Conservation (phyloP, 2,797 vertebrate genomes). For the Sus cebifrons region DNA sequence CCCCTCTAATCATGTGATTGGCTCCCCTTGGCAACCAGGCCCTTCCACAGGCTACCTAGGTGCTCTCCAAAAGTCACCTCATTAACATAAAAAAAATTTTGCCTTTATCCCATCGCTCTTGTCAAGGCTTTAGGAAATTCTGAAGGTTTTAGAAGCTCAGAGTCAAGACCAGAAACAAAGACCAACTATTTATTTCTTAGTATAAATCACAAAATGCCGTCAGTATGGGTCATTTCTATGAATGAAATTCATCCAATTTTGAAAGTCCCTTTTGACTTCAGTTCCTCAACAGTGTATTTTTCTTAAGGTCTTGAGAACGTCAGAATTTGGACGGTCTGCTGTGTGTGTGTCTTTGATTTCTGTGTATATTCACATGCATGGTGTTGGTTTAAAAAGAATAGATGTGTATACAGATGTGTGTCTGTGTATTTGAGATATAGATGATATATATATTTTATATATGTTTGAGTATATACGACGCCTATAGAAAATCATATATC, state of each 20-base stretch:
- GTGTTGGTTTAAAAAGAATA: background rate
- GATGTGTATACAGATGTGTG: background rate
- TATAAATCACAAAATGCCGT: background rate
- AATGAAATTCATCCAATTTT: background rate
- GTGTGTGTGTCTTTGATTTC: background rate
- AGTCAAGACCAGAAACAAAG: background rate
- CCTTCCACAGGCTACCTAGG: background rate
- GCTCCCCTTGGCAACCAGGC: background rate
- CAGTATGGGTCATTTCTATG: background rate
- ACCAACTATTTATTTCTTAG: background rate
- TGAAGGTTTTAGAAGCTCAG: background rate
- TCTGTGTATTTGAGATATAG: background rate
- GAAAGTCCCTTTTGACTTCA: conserved; percentile 32
- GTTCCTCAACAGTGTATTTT: conserved; percentile 1
- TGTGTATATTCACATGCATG: fast-evolving
- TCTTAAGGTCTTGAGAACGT: background rate
- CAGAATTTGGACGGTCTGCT: background rate
- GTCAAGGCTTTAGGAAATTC: background rate
- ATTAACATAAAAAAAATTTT: background rate
- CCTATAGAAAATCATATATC: too few species aligned
- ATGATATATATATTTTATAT: background rate
- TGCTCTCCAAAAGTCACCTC: background rate
- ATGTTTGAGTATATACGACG: background rate
- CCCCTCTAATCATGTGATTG: background rate
- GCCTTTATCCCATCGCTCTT: background rate